Base-by-base conservation (phyloP, 2,888 invertebrate genomes). In the Hemicrepidius hirtus region DNA sequence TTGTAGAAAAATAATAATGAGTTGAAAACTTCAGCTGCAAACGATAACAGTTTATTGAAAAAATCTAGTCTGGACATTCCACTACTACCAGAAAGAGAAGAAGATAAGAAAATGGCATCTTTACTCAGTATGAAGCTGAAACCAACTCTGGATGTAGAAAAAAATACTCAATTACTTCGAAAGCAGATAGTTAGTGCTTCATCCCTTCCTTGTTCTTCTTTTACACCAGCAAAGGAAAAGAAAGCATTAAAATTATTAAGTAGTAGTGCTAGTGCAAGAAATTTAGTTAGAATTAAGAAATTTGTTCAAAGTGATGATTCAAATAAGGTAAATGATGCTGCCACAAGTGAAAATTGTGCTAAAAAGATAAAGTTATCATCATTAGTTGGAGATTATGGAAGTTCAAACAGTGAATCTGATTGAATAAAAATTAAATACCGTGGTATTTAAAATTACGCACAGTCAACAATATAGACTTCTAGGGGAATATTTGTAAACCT, bases 21-120 rank as follows among this genome's bases (percentile, higher is more conserved):
- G 82, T 81, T 95, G 0, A 93, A 94, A 83, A 89, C 89, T 18
- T 88, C 91, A 50, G 90, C 91, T 77, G 90, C 91, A 5, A 87
- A 90, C 57, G 96, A 97, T 81, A 88, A 91, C 63, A 88, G 90
- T 10, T 87, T 97, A 7, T 85, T 96, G 50, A 90, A 91, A 49
- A 95, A 92, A 84, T 92, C 92, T 28, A 94, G 95, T 13, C 87
- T 97, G 18, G 91, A 93, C 80, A 94, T 98, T 46, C 87, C 90
- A 7, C 88, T 98, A 3, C 86, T 97, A 0, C 92, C 93, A 0
- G 97, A 98, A 86, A 89, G 89, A 18, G 92, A 92, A 64, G 94
- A 96, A 72, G 97, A 98, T 83, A 89, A 90, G 64, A 91, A 91
- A 83, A 88, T 96, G 86, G 97, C 97, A 0, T 89, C 92, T 0